Conservation (phyloP, 2,888 invertebrate species). For the Agonum fuliginosum region DNA sequence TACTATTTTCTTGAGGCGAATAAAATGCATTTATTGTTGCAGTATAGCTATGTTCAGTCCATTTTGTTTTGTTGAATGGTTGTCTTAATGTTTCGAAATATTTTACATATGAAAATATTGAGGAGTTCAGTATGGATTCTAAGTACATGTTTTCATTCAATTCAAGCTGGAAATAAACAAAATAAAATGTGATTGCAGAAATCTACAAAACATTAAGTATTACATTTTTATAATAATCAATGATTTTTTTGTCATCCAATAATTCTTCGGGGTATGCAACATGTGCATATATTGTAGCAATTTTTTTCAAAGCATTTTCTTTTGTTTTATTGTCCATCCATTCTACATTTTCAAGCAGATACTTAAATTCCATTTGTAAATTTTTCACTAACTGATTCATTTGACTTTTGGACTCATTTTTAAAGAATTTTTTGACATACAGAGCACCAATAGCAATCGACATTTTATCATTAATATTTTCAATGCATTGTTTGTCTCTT, state of each 20-base stretch:
- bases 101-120: constrained; percentile 86
- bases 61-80: constrained; percentile 89
- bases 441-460: constrained; percentile 83
- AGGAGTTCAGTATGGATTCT: constrained; percentile 85
- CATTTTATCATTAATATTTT: constrained; percentile 72
- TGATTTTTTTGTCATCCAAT: constrained; percentile 83
- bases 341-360: constrained; percentile 82
- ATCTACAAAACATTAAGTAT: background rate
- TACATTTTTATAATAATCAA: constrained; percentile 82
- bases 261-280: constrained; percentile 92
- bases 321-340: constrained; percentile 93
- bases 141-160: constrained; percentile 83
- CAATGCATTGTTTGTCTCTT: constrained; percentile 6
- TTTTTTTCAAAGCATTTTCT: constrained; percentile 81
- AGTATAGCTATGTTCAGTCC: constrained; percentile 88
- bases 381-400: constrained; percentile 88
- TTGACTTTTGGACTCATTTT: constrained; percentile 84
- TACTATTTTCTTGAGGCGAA: constrained; percentile 89
- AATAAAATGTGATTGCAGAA: background rate
- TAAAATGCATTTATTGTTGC: constrained; percentile 92
- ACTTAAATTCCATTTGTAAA: constrained; percentile 84
- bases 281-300: constrained; percentile 84
- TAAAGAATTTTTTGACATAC: constrained; percentile 87
- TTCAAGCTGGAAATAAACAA: constrained; percentile 75
- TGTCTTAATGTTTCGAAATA: constrained; percentile 84